Evolutionary conservation across 2,797 vertebrate genomes (phyloP).

Genomic region (Takifugu rubripes): DNA sequence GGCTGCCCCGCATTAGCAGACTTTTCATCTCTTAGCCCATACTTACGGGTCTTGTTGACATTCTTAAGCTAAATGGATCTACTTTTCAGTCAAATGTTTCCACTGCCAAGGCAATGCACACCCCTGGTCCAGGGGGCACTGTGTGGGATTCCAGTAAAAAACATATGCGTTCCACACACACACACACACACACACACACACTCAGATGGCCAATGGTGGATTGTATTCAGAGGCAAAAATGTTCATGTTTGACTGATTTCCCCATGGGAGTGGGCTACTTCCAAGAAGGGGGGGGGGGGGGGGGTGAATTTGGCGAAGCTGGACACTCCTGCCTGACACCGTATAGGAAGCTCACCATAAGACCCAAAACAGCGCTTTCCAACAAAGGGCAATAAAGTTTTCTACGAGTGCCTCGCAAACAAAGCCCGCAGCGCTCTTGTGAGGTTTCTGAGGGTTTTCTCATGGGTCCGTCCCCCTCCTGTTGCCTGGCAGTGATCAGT

Average conservation of each 20-base stretch:
- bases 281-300: constrained; percentile 19
- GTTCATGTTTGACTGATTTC: constrained; percentile 36
- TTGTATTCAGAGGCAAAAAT: constrained; percentile 31
- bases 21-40: constrained; percentile 6
- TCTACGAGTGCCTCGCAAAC: constrained; percentile 55
- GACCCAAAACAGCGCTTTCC: constrained; percentile 57
- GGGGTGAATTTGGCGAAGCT: constrained; percentile 40
- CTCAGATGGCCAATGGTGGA: neutral
- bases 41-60: constrained; percentile 25
- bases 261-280: constrained; percentile 34
- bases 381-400: constrained; percentile 66
- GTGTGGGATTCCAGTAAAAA: constrained; percentile 31
- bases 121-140: constrained; percentile 25
- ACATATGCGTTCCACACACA: constrained; percentile 4
- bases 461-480: constrained; percentile 32
- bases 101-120: constrained; percentile 26
- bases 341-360: constrained; percentile 60
- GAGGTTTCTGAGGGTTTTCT: constrained; percentile 40
- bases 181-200: neutral
- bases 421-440: constrained; percentile 40
- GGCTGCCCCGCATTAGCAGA: neutral
- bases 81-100: constrained; percentile 29
- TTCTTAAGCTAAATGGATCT: constrained; percentile 33
- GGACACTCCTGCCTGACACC: constrained; percentile 55
- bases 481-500: constrained; percentile 36